These are phyloP conservation scores for Troglohyphantes excavatus DNA, from an alignment of 2,888 invertebrate genomes.

Conservation along the genomic window DNA sequence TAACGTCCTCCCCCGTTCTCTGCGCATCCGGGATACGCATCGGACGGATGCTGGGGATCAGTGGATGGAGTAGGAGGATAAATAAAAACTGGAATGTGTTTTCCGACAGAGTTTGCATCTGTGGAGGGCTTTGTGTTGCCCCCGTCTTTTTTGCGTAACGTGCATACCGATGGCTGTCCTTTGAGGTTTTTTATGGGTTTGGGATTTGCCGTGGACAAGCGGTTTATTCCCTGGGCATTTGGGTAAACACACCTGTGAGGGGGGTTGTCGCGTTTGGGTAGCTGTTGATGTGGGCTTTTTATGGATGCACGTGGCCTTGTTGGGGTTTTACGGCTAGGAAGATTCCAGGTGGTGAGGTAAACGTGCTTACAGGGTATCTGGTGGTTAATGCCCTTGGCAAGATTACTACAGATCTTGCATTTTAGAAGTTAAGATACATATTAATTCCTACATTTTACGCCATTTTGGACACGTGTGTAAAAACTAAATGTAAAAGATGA, in stretches of 20 bases:
- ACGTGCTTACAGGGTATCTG: no score
- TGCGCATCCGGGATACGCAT: conserved; percentile 52
- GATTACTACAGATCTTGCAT: no score
- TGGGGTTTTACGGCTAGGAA: not conserved
- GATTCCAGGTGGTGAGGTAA: not conserved
- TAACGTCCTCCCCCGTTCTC: conserved; percentile 40
- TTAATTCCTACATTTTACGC: no score
- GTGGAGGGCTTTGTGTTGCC: not conserved
- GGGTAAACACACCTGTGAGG: not conserved
- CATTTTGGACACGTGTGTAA: no score
- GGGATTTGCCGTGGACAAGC: not conserved
- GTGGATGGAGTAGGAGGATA: conserved; percentile 39
- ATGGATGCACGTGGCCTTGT: not conserved
- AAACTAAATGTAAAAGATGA: no score
- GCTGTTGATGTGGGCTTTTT: not conserved
- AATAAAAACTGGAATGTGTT: conserved; percentile 44
- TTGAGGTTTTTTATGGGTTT: not conserved
- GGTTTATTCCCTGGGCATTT: not conserved
- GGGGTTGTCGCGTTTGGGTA: not conserved
- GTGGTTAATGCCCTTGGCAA: no score
- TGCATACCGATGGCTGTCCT: not conserved
- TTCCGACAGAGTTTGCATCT: no score
- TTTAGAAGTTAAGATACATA: no score
- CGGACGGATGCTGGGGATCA: conserved; percentile 58
- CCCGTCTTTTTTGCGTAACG: conserved; percentile 18